These are phyloP conservation scores for Unio pictorum DNA, from an alignment of 2,888 invertebrate species.

Conservation along the genomic window DNA sequence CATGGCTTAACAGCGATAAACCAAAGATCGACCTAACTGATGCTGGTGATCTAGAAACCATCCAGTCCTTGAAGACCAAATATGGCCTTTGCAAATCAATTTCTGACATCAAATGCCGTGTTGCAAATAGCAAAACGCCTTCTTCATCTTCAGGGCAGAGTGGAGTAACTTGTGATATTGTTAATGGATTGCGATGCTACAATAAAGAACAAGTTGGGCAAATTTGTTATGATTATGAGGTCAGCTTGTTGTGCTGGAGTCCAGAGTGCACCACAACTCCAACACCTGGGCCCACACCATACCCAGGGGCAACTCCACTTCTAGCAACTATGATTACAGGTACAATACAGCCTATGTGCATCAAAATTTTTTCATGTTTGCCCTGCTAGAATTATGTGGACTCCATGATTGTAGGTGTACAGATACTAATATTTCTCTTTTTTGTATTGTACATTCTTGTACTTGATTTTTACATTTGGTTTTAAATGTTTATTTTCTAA, in stretches of 20 bases:
- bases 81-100: constrained; percentile 55
- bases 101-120: constrained; percentile 48
- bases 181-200: constrained; percentile 61
- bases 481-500: too few relatives aligned
- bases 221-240: constrained; percentile 86
- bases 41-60: constrained; percentile 53
- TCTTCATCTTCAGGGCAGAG: constrained; percentile 49
- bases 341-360: neutral
- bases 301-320: constrained; percentile 12
- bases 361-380: too few relatives aligned
- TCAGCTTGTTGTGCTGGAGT: constrained; percentile 80
- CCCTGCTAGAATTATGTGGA: too few relatives aligned
- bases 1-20: constrained; percentile 52
- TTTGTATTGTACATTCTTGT: too few relatives aligned
- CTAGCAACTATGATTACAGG: constrained; percentile 18
- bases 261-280: constrained; percentile 19
- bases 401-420: too few relatives aligned
- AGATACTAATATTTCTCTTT: too few relatives aligned
- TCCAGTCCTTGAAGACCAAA: constrained; percentile 37
- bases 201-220: constrained; percentile 47
- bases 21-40: constrained; percentile 38
- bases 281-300: constrained; percentile 4
- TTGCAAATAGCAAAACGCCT: constrained; percentile 42
- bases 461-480: too few relatives aligned
- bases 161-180: constrained; percentile 53